Evolutionary conservation across 92 coral and sea anemone genomes (phyloP).

Genomic region (Phymanthus crucifer): DNA sequence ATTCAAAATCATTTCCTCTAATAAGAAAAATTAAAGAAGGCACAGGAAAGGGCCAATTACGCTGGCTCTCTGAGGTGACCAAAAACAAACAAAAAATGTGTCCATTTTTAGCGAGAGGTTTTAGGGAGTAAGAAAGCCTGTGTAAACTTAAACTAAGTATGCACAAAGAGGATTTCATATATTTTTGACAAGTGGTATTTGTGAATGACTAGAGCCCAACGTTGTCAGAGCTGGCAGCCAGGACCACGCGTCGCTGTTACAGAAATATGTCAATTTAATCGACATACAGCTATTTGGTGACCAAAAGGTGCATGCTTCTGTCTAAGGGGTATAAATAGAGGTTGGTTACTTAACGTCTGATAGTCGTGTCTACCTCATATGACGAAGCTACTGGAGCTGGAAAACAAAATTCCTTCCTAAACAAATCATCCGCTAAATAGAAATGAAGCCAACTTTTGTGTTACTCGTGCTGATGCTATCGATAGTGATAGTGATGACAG

Average conservation of each 20-base stretch:
- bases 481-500: constrained; percentile 12
- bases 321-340: constrained; percentile 14
- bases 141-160: background rate
- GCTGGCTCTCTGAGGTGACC: too few species aligned
- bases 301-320: constrained; percentile 15
- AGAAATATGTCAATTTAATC: constrained; percentile 6
- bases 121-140: too few species aligned
- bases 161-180: background rate
- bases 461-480: background rate
- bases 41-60: too few species aligned
- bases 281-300: constrained; percentile 1
- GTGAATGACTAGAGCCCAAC: background rate
- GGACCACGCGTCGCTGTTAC: constrained; percentile 3
- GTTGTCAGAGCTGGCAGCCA: constrained; percentile 10
- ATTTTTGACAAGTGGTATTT: background rate
- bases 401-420: background rate
- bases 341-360: background rate
- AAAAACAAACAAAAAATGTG: too few species aligned
- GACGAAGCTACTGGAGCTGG: background rate
- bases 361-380: background rate
- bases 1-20: background rate
- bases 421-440: background rate
- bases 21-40: too few species aligned
- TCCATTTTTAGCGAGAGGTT: too few species aligned
- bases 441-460: background rate